Evolutionary conservation across 2,113 vertebrate genomes (phyloP), one percentile per base, ranked within the genome.

Genomic region (Gopherus flavomarginatus): DNA sequence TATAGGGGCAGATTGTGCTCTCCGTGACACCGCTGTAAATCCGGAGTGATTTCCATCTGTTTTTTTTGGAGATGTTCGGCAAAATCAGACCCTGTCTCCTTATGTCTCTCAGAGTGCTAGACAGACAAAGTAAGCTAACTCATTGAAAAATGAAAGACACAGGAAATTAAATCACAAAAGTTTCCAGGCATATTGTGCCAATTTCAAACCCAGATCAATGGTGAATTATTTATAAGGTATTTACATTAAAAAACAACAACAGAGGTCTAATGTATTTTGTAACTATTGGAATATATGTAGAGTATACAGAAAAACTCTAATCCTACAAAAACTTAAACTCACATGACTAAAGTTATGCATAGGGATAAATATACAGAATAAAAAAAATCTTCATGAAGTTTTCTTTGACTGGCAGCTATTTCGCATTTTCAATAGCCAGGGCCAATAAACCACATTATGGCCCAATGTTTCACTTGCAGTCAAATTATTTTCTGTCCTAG

Each of bases 181-280:
- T 97, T 94, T 90, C 95, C 92, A 7, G 1, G 93, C 24, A 2
- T 59, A 85, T 94, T 80, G 22, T 85, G 86, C 93, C 94, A 86
- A 95, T 96, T 97, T 96, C 96, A 97, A 97, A 87, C 89, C 78
- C 92, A 50, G 94, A 42, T 97, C 98, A 96, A 97, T 89, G 92
- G 7, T 98, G 98, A 98, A 97, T 98, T 98, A 98, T 98, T 97
- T 96, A 96, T 98, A 96, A 98, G 92, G 93, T 96, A 87, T 90
- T 95, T 72, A 50, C 89, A 91, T 93, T 94, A 87, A 94, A 91
- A 92, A 94, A 65, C 87, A n/a, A 69, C 89, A 94, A 89, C 81
- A n/a, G 65, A 88, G 65, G 90, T 75, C 89, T 81, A 88, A 89
- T 94, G 93, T 86, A 8, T 72, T 65, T 79, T 88, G 86, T 82